A percentile compares a stretch with the other conserved stretches of the same genome.
Conservation (phyloP, 1,140 invertebrate genomes). For the Heliothis virescens region DNA sequence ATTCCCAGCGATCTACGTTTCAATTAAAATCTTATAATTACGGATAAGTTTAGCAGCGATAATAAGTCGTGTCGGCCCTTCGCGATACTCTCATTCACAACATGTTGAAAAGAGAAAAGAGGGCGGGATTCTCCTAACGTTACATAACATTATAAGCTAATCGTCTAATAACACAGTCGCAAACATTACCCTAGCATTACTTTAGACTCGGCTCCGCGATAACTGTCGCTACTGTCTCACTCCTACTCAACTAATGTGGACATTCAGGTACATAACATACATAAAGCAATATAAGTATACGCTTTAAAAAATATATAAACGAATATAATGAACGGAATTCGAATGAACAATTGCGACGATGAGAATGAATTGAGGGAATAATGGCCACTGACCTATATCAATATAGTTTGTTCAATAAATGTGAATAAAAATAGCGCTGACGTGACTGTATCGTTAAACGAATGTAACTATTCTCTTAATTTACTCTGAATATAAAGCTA, state of each 20-base stretch:
- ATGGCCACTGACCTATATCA: slow-evolving; percentile 47
- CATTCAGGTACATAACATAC: slow-evolving; percentile 78
- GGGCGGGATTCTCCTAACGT: slow-evolving; percentile 67
- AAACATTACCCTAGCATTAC: slow-evolving; percentile 72
- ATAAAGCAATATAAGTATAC: slow-evolving; percentile 51
- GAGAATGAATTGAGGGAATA: slow-evolving; percentile 56
- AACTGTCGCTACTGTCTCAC: slow-evolving; percentile 49
- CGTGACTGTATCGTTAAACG: not conserved
- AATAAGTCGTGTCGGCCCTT: slow-evolving; percentile 53
- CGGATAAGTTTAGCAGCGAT: slow-evolving; percentile 46
- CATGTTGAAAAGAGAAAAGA: slow-evolving; percentile 84
- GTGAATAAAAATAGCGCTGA: slow-evolving; percentile 46
- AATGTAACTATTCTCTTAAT: slow-evolving; percentile 5
- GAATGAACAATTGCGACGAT: slow-evolving; percentile 49
- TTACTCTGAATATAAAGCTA: not conserved
- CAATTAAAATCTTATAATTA: slow-evolving; percentile 48
- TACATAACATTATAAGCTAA: slow-evolving; percentile 77
- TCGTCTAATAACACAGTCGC: slow-evolving; percentile 84
- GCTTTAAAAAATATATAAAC: slow-evolving; percentile 30
- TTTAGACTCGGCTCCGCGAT: slow-evolving; percentile 54
- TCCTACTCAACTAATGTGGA: slow-evolving; percentile 58
- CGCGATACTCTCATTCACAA: slow-evolving; percentile 65
- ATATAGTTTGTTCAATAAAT: slow-evolving; percentile 48
- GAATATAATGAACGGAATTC: slow-evolving; percentile 34
- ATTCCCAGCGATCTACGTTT: slow-evolving; percentile 53